Evolutionary conservation across 2,113 vertebrate genomes (phyloP).

Genomic region (Dicaeum eximium): DNA sequence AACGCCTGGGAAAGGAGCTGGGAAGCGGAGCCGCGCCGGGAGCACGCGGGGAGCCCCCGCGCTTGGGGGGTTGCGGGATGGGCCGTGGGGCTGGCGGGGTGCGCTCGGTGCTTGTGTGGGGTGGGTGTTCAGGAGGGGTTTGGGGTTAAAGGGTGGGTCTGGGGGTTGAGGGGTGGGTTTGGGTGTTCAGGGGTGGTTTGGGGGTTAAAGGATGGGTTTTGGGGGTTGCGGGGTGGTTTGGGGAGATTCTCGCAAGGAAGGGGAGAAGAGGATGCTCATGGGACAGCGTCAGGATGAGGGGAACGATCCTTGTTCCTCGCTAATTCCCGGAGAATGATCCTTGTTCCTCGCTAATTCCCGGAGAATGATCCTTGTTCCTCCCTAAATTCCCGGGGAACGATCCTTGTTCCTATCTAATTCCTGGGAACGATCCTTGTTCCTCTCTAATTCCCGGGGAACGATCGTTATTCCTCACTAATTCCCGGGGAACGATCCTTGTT

Average conservation of each 20-base stretch:
- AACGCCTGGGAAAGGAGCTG: neutral
- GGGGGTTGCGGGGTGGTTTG: neutral
- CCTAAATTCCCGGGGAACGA: fast-evolving
- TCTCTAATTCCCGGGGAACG: too few species aligned
- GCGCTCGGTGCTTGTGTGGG: neutral
- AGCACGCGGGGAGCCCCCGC: too few species aligned
- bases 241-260: neutral
- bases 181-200: neutral
- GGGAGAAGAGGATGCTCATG: neutral
- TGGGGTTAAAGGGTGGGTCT: fast-evolving
- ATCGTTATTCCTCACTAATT: neutral
- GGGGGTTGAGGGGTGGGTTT: neutral
- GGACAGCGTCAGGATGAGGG: neutral
- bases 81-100: neutral
- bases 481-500: too few species aligned
- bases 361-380: neutral
- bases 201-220: too few species aligned
- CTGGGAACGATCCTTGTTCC: fast-evolving
- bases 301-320: neutral
- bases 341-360: neutral
- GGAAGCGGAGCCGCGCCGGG: neutral
- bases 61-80: neutral
- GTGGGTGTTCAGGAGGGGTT: neutral
- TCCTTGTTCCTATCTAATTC: neutral
- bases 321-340: fast-evolving